Evolutionary conservation across 2,888 invertebrate species (phyloP).

Genomic region (Aphidius colemani): DNA sequence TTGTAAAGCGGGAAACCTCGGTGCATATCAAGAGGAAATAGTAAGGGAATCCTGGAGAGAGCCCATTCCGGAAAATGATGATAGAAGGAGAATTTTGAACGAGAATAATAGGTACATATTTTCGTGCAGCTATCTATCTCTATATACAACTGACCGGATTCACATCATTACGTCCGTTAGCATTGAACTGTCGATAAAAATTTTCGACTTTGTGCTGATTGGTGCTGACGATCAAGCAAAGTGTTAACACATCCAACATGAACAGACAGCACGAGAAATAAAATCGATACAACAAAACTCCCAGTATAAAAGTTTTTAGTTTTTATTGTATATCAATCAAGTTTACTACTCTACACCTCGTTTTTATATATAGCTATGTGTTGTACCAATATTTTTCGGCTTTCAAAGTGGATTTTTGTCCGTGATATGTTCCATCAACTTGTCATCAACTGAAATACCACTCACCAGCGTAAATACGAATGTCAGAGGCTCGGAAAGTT

Average conservation of each 20-base stretch:
- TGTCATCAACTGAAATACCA: background rate
- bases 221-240: slow-evolving; percentile 26
- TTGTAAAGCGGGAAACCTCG: slow-evolving; percentile 1
- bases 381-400: background rate
- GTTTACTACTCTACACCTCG: background rate
- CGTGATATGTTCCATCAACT: background rate
- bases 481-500: no score
- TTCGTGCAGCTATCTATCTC: background rate
- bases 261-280: slow-evolving; percentile 1
- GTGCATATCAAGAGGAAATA: background rate
- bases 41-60: slow-evolving; percentile 6
- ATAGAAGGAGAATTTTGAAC: background rate
- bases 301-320: slow-evolving; percentile 11
- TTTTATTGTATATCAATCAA: background rate
- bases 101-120: background rate
- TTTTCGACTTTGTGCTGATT: slow-evolving; percentile 28
- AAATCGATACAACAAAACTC: slow-evolving; percentile 16
- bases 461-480: background rate
- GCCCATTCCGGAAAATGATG: slow-evolving; percentile 28
- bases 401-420: no score
- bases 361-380: background rate
- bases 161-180: slow-evolving; percentile 32
- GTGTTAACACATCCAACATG: background rate
- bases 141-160: slow-evolving; percentile 24
- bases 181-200: slow-evolving; percentile 34